Percentiles rank a stretch among this genome's conserved stretches.
Conservation (phyloP, 2,797 vertebrate species). For the Leptatherina wallacei region DNA sequence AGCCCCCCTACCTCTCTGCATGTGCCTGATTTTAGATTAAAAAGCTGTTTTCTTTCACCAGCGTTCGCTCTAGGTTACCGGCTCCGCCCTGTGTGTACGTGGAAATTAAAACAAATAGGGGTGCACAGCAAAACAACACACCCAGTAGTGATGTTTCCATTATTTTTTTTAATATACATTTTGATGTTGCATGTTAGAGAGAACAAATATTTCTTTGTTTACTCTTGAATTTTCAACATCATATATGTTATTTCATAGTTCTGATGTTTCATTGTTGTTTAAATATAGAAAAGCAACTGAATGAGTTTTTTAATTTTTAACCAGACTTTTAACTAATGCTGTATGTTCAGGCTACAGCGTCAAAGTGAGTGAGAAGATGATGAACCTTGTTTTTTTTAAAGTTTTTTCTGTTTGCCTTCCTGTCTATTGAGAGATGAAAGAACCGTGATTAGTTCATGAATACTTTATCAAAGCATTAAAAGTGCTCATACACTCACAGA, state of each 20-base stretch:
- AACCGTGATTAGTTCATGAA: conserved; percentile 67
- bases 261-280: neutral
- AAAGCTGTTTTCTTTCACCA: no score
- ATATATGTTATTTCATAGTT: neutral
- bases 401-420: conserved; percentile 39
- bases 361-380: conserved; percentile 18
- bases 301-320: neutral
- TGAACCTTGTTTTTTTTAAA: conserved; percentile 14
- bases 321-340: neutral
- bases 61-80: no score
- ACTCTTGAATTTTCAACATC: neutral
- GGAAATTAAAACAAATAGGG: no score
- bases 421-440: conserved; percentile 68
- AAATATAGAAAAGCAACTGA: neutral
- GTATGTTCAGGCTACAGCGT: conserved; percentile 2
- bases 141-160: no score
- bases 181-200: no score
- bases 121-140: no score
- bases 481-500: conserved; percentile 25
- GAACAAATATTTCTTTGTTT: neutral
- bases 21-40: no score
- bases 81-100: no score
- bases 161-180: no score
- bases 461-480: conserved; percentile 72
- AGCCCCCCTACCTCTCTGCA: no score